phyloP scores from a whole-genome alignment of 2,113 vertebrate genomes.

The Setophaga kirtlandii region DNA sequence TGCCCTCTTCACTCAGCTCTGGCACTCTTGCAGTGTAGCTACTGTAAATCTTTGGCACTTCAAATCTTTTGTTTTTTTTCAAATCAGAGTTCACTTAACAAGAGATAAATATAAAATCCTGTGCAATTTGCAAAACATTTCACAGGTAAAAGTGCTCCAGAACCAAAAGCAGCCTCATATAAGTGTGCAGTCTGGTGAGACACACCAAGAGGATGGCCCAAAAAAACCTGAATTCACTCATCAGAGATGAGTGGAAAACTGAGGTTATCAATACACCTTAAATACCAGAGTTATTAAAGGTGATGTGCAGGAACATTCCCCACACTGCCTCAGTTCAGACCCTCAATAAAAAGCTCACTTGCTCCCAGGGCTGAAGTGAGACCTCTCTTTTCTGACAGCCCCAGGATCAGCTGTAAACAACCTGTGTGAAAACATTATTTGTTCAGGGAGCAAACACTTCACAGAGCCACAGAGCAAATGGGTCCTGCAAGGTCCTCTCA shows the following conservation, averaged over 20 bases:
- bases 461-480: neutral
- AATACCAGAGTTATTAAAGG: neutral
- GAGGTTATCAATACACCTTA: neutral
- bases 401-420: neutral
- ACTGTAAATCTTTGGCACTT: neutral
- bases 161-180: neutral
- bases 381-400: neutral
- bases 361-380: neutral
- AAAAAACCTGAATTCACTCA: neutral
- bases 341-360: neutral
- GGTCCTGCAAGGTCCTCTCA: neutral
- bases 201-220: rapidly evolving
- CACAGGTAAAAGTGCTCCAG: neutral
- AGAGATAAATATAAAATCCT: neutral
- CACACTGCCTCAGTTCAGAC: neutral
- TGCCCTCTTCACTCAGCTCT: neutral
- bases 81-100: neutral
- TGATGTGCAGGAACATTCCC: neutral
- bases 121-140: neutral
- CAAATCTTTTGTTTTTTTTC: neutral
- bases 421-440: neutral
- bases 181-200: neutral
- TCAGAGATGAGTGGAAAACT: neutral
- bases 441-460: neutral
- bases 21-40: neutral